These are phyloP conservation scores for Cnemophilus loriae DNA, from an alignment of 2,113 vertebrate genomes.

Conservation along the genomic window DNA sequence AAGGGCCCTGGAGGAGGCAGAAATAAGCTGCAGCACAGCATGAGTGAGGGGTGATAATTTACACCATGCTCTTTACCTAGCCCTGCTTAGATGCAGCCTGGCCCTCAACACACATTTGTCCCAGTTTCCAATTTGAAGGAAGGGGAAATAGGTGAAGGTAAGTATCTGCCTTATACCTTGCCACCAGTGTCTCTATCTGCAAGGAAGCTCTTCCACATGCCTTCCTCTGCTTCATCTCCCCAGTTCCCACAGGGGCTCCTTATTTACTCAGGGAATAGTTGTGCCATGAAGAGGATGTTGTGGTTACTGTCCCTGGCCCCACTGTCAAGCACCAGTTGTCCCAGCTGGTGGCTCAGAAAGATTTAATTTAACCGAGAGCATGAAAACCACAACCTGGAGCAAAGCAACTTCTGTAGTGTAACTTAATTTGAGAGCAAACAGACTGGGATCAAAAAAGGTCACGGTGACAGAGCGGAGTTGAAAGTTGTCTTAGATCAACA, in stretches of 20 bases:
- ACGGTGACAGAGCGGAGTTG: background rate
- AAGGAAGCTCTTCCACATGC: background rate
- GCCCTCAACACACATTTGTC: background rate
- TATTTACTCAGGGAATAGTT: background rate
- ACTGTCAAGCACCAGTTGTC: background rate
- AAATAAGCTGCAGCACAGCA: background rate
- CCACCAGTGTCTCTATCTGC: background rate
- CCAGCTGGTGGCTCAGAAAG: background rate
- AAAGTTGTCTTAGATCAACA: slow-evolving; percentile 41
- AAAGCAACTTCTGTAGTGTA: background rate
- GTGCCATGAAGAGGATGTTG: background rate
- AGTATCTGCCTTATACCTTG: background rate
- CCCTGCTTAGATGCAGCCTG: background rate
- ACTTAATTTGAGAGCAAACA: slow-evolving; percentile 12
- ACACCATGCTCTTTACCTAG: rapidly evolving
- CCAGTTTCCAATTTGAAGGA: background rate
- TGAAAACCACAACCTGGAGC: slow-evolving; percentile 38
- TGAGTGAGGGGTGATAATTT: background rate
- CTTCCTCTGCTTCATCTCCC: background rate
- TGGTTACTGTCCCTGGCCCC: background rate
- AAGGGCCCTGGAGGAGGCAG: background rate
- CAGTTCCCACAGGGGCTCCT: background rate
- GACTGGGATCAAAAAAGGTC: slow-evolving; percentile 47
- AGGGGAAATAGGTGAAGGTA: background rate
- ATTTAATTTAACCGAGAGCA: background rate